Evolutionary conservation across 2,113 vertebrate species (phyloP).

Genomic region (Bolborhynchus lineola): DNA sequence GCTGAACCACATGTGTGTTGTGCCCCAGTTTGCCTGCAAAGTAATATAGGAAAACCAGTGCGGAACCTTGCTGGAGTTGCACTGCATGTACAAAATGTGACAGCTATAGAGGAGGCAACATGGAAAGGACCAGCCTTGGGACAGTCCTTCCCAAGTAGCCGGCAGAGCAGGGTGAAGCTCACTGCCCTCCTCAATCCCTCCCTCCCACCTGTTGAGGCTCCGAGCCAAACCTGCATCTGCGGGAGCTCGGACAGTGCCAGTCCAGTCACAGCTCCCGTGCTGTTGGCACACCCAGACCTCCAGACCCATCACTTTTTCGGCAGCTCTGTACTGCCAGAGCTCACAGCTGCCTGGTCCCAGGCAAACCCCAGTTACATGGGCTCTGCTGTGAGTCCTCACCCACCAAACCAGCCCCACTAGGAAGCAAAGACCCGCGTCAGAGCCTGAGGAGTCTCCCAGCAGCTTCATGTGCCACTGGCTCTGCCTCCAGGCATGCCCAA

Average conservation of each 20-base stretch:
- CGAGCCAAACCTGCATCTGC: not conserved
- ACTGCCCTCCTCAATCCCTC: not conserved
- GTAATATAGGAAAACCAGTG: accelerated
- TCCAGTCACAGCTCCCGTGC: accelerated
- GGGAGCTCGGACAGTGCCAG: not conserved
- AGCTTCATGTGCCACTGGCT: accelerated
- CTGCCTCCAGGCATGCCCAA: accelerated
- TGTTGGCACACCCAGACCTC: not conserved
- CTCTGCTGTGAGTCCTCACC: accelerated
- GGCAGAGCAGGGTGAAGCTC: accelerated
- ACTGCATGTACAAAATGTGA: accelerated
- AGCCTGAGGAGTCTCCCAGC: not conserved
- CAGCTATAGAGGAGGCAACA: accelerated
- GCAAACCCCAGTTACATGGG: not conserved
- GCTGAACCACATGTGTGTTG: not conserved
- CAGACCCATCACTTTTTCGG: not conserved
- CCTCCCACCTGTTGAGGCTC: not conserved
- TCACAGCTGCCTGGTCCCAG: not conserved
- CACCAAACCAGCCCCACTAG: not conserved
- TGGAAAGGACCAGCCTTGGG: not conserved
- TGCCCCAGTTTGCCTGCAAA: not conserved
- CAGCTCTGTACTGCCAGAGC: not conserved
- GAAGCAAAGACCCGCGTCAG: accelerated
- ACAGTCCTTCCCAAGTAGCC: not conserved
- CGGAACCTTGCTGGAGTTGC: accelerated